Percentiles rank a stretch among this genome's conserved stretches.
Conservation (phyloP, 2,113 vertebrate species). For the Corythornis vintsioides region DNA sequence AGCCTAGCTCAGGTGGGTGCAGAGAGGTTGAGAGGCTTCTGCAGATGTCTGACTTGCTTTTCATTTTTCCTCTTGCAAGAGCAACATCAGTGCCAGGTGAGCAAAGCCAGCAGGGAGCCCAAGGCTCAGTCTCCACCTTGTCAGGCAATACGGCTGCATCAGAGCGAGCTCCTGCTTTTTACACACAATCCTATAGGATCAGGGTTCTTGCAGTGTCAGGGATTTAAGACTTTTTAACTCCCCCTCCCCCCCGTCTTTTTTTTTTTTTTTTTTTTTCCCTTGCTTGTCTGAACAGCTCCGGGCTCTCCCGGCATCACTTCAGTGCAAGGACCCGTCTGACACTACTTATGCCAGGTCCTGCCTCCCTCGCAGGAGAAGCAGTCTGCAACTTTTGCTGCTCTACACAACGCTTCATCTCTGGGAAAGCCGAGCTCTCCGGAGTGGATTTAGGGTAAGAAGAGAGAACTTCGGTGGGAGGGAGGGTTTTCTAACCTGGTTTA, state of each 20-base stretch:
- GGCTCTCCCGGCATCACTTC: slow-evolving; percentile 50
- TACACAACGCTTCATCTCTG: not conserved
- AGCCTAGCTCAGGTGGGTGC: not conserved
- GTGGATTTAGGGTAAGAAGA: slow-evolving; percentile 31
- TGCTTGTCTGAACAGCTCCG: slow-evolving; percentile 36
- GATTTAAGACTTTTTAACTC: slow-evolving; percentile 66
- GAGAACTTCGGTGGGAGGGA: slow-evolving; percentile 24
- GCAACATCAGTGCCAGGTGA: slow-evolving; percentile 43
- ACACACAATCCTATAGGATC: slow-evolving; percentile 37
- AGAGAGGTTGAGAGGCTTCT: not conserved
- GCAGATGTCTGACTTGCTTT: not conserved
- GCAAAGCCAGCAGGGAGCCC: not conserved
- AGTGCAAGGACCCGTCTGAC: slow-evolving; percentile 65
- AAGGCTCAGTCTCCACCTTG: not conserved
- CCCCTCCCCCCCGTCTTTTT: not conserved
- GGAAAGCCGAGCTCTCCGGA: not conserved
- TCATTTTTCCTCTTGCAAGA: not conserved
- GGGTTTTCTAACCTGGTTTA: not conserved
- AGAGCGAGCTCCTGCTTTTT: not conserved
- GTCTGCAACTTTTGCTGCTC: slow-evolving; percentile 68
- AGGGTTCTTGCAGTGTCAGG: slow-evolving; percentile 75
- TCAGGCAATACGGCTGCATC: not conserved
- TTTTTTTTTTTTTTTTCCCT: not conserved
- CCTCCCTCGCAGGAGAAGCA: slow-evolving; percentile 44
- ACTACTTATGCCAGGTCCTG: slow-evolving; percentile 62